phyloP scores from a whole-genome alignment of 2,888 invertebrate genomes.

The Netelia virgata region DNA sequence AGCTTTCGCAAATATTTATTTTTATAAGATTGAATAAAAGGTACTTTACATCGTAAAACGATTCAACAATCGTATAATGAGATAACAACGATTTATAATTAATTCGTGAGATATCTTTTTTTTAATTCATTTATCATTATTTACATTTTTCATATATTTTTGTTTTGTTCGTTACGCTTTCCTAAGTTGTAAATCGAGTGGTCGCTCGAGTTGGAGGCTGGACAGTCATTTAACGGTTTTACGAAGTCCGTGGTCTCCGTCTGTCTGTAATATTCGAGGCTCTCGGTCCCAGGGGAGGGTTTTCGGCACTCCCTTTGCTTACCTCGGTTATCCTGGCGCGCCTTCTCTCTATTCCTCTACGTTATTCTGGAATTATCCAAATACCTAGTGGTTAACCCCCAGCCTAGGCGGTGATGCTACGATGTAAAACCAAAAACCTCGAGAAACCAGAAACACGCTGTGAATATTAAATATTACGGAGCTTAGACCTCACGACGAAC shows the following conservation, averaged over 20 bases:
- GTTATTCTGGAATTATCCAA: constrained; percentile 38
- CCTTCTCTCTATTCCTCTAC: constrained; percentile 12
- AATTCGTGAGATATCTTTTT: constrained; percentile 16
- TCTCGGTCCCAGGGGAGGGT: constrained; percentile 12
- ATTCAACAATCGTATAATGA: no score
- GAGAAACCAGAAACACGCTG: constrained; percentile 6
- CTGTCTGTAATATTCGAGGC: constrained; percentile 1
- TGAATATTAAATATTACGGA: not conserved
- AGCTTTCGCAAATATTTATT: no score
- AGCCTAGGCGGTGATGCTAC: not conserved
- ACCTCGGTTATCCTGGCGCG: constrained; percentile 20
- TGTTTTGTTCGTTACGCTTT: constrained; percentile 6
- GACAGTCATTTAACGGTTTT: constrained; percentile 51
- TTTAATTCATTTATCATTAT: not conserved
- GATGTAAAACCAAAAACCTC: constrained; percentile 11
- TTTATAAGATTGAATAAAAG: no score
- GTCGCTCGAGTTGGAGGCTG: constrained; percentile 25
- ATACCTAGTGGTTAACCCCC: constrained; percentile 37
- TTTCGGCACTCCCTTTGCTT: constrained; percentile 29
- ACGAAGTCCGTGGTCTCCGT: constrained; percentile 36
- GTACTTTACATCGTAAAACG: no score
- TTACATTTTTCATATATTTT: constrained; percentile 11
- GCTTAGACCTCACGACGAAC: no score
- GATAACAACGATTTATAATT: not conserved
- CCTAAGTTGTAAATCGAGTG: constrained; percentile 38